phyloP scores from a whole-genome alignment of 2,113 vertebrate genomes.

The Xenopus tropicalis region UCB_Xtro_10.0 CM004451.2:88377501-88378000 shows the following conservation, averaged over 20 bases:
- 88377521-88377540: too few species aligned
- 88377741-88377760: neutral
- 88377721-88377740: slow-evolving; percentile 29
- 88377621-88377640: too few species aligned
- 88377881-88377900: neutral
- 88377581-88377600: too few species aligned
- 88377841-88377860: too few species aligned
- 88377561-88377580: too few species aligned
- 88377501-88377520: too few species aligned
- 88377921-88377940: neutral
- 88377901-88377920: neutral
- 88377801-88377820: slow-evolving; percentile 28
- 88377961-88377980: too few species aligned
- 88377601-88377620: too few species aligned
- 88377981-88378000: too few species aligned
- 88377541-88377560: too few species aligned
- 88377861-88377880: neutral
- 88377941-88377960: slow-evolving; percentile 2
- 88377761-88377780: neutral
- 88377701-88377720: slow-evolving; percentile 35
- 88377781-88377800: neutral
- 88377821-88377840: neutral
- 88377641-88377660: too few species aligned
- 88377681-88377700: slow-evolving; percentile 17
- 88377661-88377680: too few species aligned